Conservation (phyloP, 2,888 invertebrate genomes). For the Machimus atricapillus region DNA sequence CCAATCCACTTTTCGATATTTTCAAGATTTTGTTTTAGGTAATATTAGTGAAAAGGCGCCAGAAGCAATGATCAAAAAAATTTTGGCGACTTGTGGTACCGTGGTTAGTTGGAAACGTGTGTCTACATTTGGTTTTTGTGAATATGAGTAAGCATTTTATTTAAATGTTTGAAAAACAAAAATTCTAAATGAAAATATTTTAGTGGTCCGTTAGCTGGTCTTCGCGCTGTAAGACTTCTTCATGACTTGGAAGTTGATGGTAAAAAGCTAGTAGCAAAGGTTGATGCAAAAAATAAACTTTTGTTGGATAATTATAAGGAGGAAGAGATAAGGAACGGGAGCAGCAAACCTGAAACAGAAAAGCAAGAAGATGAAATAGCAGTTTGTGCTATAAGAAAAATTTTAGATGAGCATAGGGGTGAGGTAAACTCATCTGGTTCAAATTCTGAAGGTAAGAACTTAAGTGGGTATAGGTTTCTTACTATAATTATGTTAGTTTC, state of each 20-base stretch:
- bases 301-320: conserved; percentile 93
- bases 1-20: neutral
- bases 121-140: conserved; percentile 97
- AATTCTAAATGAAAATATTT: conserved; percentile 37
- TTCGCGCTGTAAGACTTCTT: conserved; percentile 90
- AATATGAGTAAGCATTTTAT: conserved; percentile 72
- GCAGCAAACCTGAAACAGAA: conserved; percentile 66
- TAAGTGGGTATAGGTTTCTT: neutral
- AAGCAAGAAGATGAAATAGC: conserved; percentile 71
- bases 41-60: conserved; percentile 96
- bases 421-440: conserved; percentile 67
- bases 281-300: conserved; percentile 96
- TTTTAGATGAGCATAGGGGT: conserved; percentile 82
- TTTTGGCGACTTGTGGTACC: conserved; percentile 91
- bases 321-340: conserved; percentile 68
- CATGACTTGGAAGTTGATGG: conserved; percentile 93
- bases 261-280: conserved; percentile 92
- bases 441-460: conserved; percentile 7
- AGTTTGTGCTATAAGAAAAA: conserved; percentile 77
- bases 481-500: neutral
- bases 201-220: conserved; percentile 88
- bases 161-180: neutral
- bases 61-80: conserved; percentile 91
- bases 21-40: conserved; percentile 57
- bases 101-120: conserved; percentile 98